Evolutionary conservation across 1,140 invertebrate genomes (phyloP), one percentile per base, ranked within the genome.

Genomic region (Philopotamus ludificatus): DNA sequence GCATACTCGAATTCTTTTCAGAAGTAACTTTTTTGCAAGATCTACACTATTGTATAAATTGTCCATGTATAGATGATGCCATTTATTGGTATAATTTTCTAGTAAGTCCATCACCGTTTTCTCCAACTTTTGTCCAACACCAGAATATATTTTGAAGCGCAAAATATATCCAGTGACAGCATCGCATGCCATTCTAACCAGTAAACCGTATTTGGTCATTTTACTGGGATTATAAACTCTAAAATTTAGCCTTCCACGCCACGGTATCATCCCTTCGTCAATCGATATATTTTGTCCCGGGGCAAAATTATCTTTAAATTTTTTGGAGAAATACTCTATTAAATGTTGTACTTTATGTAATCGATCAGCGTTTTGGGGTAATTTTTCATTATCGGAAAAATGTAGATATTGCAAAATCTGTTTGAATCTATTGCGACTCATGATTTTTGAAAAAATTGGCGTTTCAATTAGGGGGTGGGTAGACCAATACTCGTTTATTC

Each of bases 401-500:
- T 71, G 68, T 55, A 68, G 65, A 15, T 51, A 44, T 57, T 42
- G 58, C 61, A 68, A 65, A 57, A 71, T 67, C 53, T 71, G 70
- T 16, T 57, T 22, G 51, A 72, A 72, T 42, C 72, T 23, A 57
- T 73, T 59, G 9, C 71, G 53, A 23, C 60, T 66, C 65, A 72
- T 71, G 10, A 66, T 70, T 68, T 71, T 68, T 1, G 62, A 42
- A 69, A 72, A 73, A 45, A 71, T 65, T 49, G 70, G 71, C 9
- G 71, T 72, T 60, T 73, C 54, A 45, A 70, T 65, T 9, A 63
- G 34, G 7, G 42, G 60, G 59, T 70, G 58, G 1, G 64, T 72
- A 12, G 72, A 71, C 72, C 68, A 74, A 68, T 74, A 73, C 34
- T 73, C 69, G 20, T 70, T 66, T 3, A 70, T 70, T 50, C 12